Evolutionary conservation across 2,113 vertebrate genomes (phyloP).

Genomic region (Prionailurus bengalensis): DNA sequence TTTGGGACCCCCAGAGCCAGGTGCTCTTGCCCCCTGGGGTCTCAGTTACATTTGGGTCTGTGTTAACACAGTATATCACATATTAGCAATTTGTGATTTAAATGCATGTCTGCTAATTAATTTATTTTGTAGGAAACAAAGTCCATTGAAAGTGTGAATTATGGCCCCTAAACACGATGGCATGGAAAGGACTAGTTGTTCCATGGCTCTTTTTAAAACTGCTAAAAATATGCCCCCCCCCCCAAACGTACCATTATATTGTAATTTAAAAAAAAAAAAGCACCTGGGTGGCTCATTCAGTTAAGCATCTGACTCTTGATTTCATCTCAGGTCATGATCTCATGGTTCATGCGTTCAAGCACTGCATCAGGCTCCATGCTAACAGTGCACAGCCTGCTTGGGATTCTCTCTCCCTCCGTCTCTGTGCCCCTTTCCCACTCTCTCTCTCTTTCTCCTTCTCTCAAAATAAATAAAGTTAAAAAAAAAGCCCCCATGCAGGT

Average conservation of each 20-base stretch:
- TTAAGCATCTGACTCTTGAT: too few relatives aligned
- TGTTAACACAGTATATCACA: background rate
- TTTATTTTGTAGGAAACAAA: slow-evolving; percentile 1
- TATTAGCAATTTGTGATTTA: background rate
- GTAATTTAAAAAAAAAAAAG: background rate
- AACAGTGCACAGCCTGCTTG: too few relatives aligned
- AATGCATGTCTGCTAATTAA: background rate
- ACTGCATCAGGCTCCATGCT: too few relatives aligned
- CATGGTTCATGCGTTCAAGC: too few relatives aligned
- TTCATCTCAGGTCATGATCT: too few relatives aligned
- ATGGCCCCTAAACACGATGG: background rate
- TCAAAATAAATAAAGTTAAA: background rate
- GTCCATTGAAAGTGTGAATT: background rate
- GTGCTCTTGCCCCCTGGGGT: background rate
- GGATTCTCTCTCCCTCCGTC: too few relatives aligned
- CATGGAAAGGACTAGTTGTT: background rate
- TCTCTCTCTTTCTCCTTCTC: too few relatives aligned
- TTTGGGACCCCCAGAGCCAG: background rate
- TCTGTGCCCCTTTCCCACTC: too few relatives aligned
- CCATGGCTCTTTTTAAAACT: background rate
- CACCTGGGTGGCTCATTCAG: too few relatives aligned
- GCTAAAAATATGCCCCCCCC: background rate
- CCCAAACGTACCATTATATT: background rate
- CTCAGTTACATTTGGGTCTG: background rate
- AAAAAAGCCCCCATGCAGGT: background rate